Base-by-base conservation (phyloP, 2,113 vertebrate genomes). In the Galbula dea region DNA sequence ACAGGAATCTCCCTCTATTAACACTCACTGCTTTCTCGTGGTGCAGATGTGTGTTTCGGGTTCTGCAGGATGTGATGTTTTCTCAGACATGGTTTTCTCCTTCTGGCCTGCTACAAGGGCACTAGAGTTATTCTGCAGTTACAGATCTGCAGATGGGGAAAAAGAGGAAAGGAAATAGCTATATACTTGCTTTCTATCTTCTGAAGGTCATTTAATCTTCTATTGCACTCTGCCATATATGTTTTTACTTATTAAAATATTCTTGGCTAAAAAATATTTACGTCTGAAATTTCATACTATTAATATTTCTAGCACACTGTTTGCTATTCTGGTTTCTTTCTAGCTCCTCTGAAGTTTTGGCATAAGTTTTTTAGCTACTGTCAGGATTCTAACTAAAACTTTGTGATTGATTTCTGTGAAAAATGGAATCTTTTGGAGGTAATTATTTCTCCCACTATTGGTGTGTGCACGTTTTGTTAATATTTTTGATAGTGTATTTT, bases 401-500 rank as follows among this genome's bases (percentile, higher is more conserved):
- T 46, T 78, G 8, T 54, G 17, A 61, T 23, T 55, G 12, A 41
- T 82, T 91, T 39, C 34, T 65, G 6, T 36, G 26, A 68, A 80
- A 65, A 63, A 22, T 1, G 0, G 2, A 77, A 6, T 73, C n/a
- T 34, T 78, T 73, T 36, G 5, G 8, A 39, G 5, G 4, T 26
- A 63, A 65, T 88, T 48, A 11, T 90, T 72, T 72, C 54, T 62
- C 5, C 7, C 6, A 49, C 7, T 81, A 10, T 22, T 41, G 27
- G 9, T 46, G 4, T 43, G 57, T 86, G 2, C 2, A 15, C 11
- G 48, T 29, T 37, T 65, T 69, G 7, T 29, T 12, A 15, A 18
- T 46, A 45, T 76, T 58, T 67, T 67, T 57, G 20, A 24, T 21
- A 45, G 6, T 1, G 1, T 65, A 10, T 51, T 11, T 48, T 57